Conservation (phyloP, 2,888 invertebrate genomes). For the Nowickia ferox region DNA sequence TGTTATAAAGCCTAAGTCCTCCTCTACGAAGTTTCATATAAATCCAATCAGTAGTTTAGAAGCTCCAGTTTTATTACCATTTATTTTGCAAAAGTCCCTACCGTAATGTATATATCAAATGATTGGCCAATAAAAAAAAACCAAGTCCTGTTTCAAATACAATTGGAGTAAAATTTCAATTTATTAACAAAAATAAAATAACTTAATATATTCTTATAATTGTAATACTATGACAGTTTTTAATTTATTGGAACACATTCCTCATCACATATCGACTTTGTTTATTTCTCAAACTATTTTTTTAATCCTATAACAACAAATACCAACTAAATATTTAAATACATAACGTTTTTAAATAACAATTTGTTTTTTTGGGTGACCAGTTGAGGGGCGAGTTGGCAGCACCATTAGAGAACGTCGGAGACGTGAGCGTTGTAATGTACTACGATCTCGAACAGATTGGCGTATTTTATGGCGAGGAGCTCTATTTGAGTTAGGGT, state of each 20-base stretch:
- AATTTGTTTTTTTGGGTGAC: slow-evolving; percentile 75
- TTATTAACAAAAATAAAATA: slow-evolving; percentile 1
- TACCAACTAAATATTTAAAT: not conserved
- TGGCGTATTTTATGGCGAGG: slow-evolving; percentile 78
- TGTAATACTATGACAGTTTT: slow-evolving; percentile 30
- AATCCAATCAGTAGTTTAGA: too few relatives aligned
- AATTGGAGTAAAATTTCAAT: not conserved
- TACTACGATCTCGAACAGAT: slow-evolving; percentile 78
- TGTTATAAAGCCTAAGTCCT: too few relatives aligned
- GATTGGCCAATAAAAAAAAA: too few relatives aligned
- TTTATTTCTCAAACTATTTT: slow-evolving; percentile 4
- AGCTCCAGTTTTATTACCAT: too few relatives aligned
- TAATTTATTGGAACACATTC: slow-evolving; percentile 50
- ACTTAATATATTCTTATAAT: slow-evolving; percentile 11
- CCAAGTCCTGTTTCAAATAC: too few relatives aligned
- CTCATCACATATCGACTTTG: slow-evolving; percentile 57
- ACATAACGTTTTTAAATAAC: slow-evolving; percentile 72
- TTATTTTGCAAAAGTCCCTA: too few relatives aligned
- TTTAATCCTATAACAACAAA: slow-evolving; percentile 55
- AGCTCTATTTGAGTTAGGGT: slow-evolving; percentile 14
- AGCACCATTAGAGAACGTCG: slow-evolving; percentile 76
- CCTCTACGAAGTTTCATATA: too few relatives aligned
- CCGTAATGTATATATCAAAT: too few relatives aligned
- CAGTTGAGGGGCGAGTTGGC: slow-evolving; percentile 46
- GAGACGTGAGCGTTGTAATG: slow-evolving; percentile 77